phyloP scores from a whole-genome alignment of 2,113 vertebrate genomes.

The Varanus salvator region DNA sequence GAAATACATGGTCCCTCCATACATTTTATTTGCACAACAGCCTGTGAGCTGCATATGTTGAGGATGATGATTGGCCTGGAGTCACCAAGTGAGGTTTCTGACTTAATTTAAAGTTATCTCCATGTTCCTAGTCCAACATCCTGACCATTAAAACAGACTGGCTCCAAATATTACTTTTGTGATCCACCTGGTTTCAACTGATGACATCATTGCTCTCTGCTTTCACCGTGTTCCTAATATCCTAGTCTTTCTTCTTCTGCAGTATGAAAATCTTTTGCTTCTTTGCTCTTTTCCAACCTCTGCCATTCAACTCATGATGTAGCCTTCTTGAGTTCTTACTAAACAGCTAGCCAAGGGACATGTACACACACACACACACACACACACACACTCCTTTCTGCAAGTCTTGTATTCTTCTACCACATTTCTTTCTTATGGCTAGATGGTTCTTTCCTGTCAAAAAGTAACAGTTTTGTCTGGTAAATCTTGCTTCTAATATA shows the following conservation, averaged over 20 bases:
- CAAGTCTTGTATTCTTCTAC: not conserved
- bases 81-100: no score
- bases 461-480: not conserved
- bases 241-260: no score
- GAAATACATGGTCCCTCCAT: not conserved
- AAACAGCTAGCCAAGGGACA: not conserved
- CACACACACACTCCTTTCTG: not conserved
- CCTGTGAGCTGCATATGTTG: not conserved
- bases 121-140: not conserved
- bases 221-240: not conserved
- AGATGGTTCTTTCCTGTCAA: not conserved
- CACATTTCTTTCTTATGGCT: not conserved
- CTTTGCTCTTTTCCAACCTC: not conserved
- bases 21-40: not conserved
- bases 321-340: not conserved
- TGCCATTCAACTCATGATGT: not conserved
- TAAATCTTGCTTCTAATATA: not conserved
- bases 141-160: not conserved
- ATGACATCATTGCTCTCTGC: no score
- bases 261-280: not conserved
- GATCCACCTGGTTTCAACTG: not conserved
- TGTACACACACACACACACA: not conserved
- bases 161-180: not conserved
- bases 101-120: not conserved
- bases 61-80: not conserved